phyloP scores from a whole-genome alignment of 37 sponge, comb jelly and placozoan genomes.

The Crambe crambe region DNA sequence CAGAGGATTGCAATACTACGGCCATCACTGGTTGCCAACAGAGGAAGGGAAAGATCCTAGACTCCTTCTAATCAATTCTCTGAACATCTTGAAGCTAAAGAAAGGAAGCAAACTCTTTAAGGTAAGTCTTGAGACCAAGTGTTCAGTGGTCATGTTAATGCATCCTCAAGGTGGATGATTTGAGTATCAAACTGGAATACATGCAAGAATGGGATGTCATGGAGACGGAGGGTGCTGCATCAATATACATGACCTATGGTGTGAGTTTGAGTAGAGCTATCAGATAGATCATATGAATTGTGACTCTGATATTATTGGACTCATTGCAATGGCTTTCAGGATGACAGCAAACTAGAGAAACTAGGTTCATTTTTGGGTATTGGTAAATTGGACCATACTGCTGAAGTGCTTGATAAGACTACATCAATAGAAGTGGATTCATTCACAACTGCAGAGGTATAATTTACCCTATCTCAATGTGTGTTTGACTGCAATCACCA shows the following conservation, averaged over 20 bases:
- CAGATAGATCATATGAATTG: background rate
- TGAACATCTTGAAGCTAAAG: background rate
- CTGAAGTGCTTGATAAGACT: background rate
- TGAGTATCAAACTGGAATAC: constrained; percentile 3
- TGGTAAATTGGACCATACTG: background rate
- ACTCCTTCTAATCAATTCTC: constrained; percentile 3
- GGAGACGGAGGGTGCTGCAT: background rate
- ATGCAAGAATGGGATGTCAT: background rate
- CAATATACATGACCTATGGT: background rate
- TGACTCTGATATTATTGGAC: background rate
- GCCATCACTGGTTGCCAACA: background rate
- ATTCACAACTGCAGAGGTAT: background rate
- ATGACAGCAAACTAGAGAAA: constrained; percentile 6
- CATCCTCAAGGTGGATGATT: constrained; percentile 20
- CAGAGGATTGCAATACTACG: background rate
- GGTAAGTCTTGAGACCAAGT: background rate
- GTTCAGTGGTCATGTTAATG: too few species aligned
- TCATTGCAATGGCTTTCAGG: too few species aligned
- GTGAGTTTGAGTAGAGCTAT: background rate
- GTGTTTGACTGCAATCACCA: background rate
- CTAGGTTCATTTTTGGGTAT: constrained; percentile 6
- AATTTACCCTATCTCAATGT: background rate
- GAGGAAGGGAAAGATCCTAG: background rate
- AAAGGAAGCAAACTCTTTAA: background rate
- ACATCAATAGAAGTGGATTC: background rate